Conservation (phyloP, 2,113 vertebrate genomes). For the Zosterops pallidus region DNA sequence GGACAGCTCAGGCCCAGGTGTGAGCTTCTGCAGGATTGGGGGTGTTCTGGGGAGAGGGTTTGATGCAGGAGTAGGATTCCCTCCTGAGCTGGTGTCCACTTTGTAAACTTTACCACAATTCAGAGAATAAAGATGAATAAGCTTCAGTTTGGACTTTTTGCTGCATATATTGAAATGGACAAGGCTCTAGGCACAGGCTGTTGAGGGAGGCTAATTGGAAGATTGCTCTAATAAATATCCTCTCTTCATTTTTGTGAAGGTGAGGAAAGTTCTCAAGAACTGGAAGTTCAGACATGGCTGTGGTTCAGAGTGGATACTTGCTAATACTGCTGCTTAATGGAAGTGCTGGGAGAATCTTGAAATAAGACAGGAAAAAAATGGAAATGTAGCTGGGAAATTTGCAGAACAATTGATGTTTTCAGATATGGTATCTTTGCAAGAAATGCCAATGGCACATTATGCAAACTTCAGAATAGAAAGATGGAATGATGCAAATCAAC, state of each 20-base stretch:
- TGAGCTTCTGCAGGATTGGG: neutral
- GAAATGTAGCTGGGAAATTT: neutral
- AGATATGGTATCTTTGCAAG: neutral
- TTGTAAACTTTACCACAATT: neutral
- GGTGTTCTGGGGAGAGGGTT: neutral
- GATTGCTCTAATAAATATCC: neutral
- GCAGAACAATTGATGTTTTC: neutral
- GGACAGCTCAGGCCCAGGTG: neutral
- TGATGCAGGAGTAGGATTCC: neutral
- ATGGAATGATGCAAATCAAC: neutral
- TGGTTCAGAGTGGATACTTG: neutral
- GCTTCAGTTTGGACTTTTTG: neutral
- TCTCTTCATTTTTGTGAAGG: neutral
- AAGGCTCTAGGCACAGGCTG: neutral
- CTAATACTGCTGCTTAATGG: neutral
- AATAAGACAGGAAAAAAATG: neutral
- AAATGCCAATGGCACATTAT: neutral
- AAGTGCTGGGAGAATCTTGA: neutral
- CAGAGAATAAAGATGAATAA: neutral
- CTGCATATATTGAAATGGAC: neutral
- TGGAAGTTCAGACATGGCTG: neutral
- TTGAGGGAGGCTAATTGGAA: neutral
- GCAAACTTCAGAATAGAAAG: neutral
- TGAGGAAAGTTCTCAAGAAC: neutral
- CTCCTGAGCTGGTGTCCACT: neutral